Percentiles rank a stretch among this genome's conserved stretches.
Conservation (phyloP, 2,797 vertebrate genomes). For the Rousettus madagascariensis region DNA sequence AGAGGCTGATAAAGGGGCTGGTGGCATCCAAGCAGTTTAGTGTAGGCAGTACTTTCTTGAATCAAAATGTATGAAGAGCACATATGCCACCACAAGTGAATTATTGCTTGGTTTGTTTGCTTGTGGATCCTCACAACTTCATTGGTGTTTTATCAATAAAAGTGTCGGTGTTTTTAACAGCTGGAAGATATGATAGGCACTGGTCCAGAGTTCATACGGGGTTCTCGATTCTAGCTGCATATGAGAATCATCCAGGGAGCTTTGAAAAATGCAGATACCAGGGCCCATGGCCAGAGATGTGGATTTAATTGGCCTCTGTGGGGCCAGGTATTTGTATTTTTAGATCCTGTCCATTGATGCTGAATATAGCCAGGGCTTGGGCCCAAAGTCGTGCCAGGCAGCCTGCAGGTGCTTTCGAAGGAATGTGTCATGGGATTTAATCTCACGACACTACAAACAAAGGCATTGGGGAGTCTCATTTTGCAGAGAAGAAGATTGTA, state of each 20-base stretch:
- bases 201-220: background rate
- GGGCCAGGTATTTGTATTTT: background rate
- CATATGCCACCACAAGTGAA: background rate
- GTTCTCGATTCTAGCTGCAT: background rate
- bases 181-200: background rate
- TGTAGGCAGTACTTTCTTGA: background rate
- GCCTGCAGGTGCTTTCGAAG: background rate
- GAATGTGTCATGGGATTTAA: background rate
- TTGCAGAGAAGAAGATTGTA: background rate
- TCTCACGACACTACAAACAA: background rate
- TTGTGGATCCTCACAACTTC: conserved; percentile 7
- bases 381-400: background rate
- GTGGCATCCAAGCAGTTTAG: background rate
- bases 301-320: background rate
- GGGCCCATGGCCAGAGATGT: background rate
- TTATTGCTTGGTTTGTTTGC: background rate
- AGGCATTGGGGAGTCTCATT: background rate
- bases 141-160: background rate
- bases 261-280: background rate
- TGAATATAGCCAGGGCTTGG: background rate
- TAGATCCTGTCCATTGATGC: background rate
- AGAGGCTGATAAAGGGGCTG: background rate
- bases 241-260: background rate
- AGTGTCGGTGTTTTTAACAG: conserved; percentile 12
- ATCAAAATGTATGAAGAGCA: background rate